Evolutionary conservation across 2,888 invertebrate species (phyloP).

Genomic region (Drymonia ruficornis): DNA sequence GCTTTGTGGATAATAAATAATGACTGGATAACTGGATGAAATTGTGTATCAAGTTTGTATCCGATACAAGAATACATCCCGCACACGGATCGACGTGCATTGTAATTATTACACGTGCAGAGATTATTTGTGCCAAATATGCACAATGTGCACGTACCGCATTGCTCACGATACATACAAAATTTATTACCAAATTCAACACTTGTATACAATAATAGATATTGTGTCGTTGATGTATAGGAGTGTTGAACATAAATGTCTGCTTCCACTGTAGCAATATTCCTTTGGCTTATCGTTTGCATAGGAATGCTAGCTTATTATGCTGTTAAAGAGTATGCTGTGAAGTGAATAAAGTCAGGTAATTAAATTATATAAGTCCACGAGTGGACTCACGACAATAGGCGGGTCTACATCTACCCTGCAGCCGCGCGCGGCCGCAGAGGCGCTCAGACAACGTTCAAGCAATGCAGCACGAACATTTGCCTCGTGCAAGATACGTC

Average conservation of each 20-base stretch:
- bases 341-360: neutral
- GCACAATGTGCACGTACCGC: constrained; percentile 57
- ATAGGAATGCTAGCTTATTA: constrained; percentile 28
- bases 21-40: too few relatives aligned
- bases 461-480: too few relatives aligned
- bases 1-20: too few relatives aligned
- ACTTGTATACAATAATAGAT: constrained; percentile 23
- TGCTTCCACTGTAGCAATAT: constrained; percentile 29
- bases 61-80: constrained; percentile 6
- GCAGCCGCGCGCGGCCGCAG: too few relatives aligned
- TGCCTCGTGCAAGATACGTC: too few relatives aligned
- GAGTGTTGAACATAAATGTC: constrained; percentile 4
- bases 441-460: too few relatives aligned
- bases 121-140: constrained; percentile 71
- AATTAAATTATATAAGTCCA: too few relatives aligned
- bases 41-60: neutral
- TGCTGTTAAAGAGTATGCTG: constrained; percentile 10
- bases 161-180: constrained; percentile 48
- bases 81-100: constrained; percentile 30
- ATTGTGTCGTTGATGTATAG: neutral
- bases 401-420: too few relatives aligned
- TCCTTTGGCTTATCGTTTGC: constrained; percentile 37
- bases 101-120: constrained; percentile 33
- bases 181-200: constrained; percentile 4
- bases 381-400: too few relatives aligned